Percentiles rank a stretch among this genome's conserved stretches.
Conservation (phyloP, 2,888 invertebrate species). For the Apamea anceps region DNA sequence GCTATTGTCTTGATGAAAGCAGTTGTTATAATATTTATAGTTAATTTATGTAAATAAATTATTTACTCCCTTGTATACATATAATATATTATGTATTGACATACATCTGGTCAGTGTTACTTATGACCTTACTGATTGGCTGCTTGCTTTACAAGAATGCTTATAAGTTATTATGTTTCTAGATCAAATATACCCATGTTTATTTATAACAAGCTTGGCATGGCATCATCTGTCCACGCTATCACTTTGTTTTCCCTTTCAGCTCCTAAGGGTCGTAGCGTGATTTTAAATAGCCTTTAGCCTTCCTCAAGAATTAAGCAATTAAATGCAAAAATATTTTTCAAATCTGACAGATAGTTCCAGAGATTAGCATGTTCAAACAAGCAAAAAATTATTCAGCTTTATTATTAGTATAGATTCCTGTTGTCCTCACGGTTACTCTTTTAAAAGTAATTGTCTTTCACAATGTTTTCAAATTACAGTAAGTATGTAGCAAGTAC, state of each 20-base stretch:
- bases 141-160: background rate
- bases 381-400: background rate
- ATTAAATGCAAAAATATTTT: background rate
- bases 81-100: background rate
- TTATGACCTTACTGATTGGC: background rate
- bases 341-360: background rate
- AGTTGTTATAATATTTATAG: background rate
- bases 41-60: conserved; percentile 3
- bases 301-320: background rate
- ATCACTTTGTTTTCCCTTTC: background rate
- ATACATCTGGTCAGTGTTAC: background rate
- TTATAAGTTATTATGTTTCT: background rate
- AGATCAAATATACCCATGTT: background rate
- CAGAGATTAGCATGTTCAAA: background rate
- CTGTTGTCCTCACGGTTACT: background rate
- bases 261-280: background rate
- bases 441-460: no score
- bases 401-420: background rate
- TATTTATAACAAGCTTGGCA: background rate
- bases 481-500: no score
- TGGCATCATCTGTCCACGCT: no score
- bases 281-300: background rate
- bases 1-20: background rate
- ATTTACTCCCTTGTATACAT: background rate
- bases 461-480: no score